Evolutionary conservation across 2,888 invertebrate genomes (phyloP).

Genomic region (Escarpia spicata): DNA sequence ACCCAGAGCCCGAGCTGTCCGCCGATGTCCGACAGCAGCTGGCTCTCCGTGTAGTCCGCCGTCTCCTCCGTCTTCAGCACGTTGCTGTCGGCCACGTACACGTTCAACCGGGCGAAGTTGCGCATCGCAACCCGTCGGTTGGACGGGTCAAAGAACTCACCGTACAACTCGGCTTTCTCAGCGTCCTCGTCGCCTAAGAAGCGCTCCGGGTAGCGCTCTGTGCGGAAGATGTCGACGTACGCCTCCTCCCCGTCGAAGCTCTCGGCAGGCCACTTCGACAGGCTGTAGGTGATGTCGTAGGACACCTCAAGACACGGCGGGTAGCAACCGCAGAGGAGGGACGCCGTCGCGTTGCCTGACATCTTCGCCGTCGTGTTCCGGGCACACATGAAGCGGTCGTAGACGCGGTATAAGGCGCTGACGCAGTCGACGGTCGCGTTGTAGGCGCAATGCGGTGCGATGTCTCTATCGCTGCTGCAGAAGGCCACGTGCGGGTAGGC

Average conservation of each 20-base stretch:
- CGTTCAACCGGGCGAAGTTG: conserved; percentile 41
- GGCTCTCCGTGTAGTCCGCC: conserved; percentile 36
- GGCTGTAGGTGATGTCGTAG: conserved; percentile 42
- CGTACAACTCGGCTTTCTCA: conserved; percentile 37
- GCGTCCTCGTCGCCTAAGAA: conserved; percentile 36
- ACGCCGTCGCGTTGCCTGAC: conserved; percentile 36
- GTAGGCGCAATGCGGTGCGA: conserved; percentile 29
- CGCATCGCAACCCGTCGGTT: conserved; percentile 39
- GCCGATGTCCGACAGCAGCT: conserved; percentile 42
- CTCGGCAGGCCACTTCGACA: conserved; percentile 42
- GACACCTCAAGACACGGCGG: conserved; percentile 40
- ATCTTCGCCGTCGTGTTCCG: conserved; percentile 28
- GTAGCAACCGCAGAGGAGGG: conserved; percentile 35
- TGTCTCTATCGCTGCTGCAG: conserved; percentile 36
- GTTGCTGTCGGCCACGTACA: conserved; percentile 43
- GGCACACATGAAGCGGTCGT: conserved; percentile 34
- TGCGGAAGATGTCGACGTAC: conserved; percentile 39
- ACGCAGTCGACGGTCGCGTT: conserved; percentile 31
- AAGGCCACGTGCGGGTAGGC: conserved; percentile 30
- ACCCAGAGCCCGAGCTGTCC: conserved; percentile 45
- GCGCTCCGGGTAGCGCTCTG: conserved; percentile 37
- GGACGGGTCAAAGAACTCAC: conserved; percentile 36
- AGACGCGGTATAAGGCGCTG: conserved; percentile 30
- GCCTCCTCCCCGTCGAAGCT: conserved; percentile 44
- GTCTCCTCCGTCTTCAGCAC: conserved; percentile 41